phyloP scores from a whole-genome alignment of 1,140 invertebrate genomes.

The Bombus confusus region DNA sequence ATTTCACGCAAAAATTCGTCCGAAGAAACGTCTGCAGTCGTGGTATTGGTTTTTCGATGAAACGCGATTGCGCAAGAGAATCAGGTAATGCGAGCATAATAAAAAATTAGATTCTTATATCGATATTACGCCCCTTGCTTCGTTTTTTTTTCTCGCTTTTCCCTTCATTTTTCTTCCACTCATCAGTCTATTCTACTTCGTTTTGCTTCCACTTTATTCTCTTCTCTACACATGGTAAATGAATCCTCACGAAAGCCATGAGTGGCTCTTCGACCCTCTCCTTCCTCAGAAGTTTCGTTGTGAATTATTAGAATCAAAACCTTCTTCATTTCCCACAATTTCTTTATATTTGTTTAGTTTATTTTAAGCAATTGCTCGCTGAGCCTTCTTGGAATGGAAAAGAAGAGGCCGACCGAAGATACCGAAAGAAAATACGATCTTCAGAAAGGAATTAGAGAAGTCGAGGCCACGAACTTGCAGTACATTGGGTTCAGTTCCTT shows the following conservation, averaged over 20 bases:
- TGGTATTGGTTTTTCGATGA: constrained; percentile 38
- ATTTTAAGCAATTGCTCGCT: too few relatives aligned
- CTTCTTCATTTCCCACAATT: not conserved
- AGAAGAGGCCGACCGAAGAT: not conserved
- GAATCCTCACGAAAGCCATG: not conserved
- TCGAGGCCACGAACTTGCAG: constrained; percentile 40
- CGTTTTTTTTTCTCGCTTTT: not conserved
- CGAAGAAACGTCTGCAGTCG: constrained; percentile 14
- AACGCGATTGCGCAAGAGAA: constrained; percentile 67
- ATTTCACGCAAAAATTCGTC: constrained; percentile 6
- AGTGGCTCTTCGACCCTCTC: constrained; percentile 9
- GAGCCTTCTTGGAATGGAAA: not conserved
- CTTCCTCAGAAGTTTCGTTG: constrained; percentile 28
- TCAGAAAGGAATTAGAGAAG: not conserved
- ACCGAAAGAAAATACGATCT: not conserved
- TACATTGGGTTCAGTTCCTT: constrained; percentile 12
- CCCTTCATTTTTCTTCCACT: not conserved
- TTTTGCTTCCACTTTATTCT: not conserved
- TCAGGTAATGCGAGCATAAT: constrained; percentile 67
- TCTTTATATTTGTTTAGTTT: not conserved
- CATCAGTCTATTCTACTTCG: constrained; percentile 23
- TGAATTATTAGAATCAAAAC: constrained; percentile 5
- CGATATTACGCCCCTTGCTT: constrained; percentile 37
- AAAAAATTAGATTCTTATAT: constrained; percentile 67
- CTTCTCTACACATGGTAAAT: not conserved